phyloP scores from a whole-genome alignment of 2,113 vertebrate species.

The Phrynosoma platyrhinos region DNA sequence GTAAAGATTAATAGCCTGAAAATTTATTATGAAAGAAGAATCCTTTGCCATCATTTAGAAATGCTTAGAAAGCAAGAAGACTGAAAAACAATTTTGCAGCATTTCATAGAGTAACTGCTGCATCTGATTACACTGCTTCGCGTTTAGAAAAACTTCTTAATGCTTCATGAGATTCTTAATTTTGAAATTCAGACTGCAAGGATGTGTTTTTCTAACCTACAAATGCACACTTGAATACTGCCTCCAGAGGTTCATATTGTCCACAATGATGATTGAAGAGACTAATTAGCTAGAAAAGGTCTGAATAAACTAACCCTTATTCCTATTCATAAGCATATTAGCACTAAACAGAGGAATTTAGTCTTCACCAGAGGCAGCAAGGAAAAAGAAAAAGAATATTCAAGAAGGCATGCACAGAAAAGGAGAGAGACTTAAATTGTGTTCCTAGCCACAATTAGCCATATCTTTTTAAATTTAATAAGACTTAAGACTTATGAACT shows the following conservation, averaged over 20 bases:
- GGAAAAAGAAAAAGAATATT: slow-evolving; percentile 8
- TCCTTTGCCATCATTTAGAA: slow-evolving; percentile 16
- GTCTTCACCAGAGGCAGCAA: not conserved
- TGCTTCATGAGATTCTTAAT: slow-evolving; percentile 1
- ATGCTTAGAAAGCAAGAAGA: slow-evolving; percentile 3
- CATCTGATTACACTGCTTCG: not conserved
- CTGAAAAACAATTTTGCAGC: not conserved
- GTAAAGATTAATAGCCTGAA: slow-evolving; percentile 1
- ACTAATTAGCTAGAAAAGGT: not conserved
- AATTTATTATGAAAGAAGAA: slow-evolving; percentile 7
- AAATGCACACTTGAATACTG: not conserved
- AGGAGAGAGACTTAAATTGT: not conserved
- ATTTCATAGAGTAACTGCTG: not conserved
- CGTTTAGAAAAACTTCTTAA: not conserved
- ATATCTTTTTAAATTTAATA: not conserved
- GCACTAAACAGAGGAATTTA: not conserved
- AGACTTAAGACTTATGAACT: no score
- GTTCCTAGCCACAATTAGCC: not conserved
- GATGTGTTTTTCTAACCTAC: not conserved
- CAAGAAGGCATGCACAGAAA: not conserved
- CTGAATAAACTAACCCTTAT: not conserved
- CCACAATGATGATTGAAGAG: not conserved
- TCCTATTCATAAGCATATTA: not conserved
- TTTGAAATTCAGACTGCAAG: slow-evolving; percentile 13
- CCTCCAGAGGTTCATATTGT: not conserved